Conservation (phyloP, 1,140 invertebrate species). For the Drosophila grimshawi region DNA sequence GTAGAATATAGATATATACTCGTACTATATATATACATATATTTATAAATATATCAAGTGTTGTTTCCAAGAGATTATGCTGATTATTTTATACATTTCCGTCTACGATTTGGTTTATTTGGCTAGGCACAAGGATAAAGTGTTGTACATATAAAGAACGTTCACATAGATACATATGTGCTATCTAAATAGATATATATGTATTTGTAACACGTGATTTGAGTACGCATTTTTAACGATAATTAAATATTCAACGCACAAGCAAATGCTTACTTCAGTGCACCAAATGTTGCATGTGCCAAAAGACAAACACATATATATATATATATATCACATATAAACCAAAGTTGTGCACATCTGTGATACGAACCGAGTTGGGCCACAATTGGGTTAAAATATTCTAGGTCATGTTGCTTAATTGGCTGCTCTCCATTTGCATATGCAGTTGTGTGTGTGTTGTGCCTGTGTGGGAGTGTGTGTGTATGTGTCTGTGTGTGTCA, state of each 20-base stretch:
- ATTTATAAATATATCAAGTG: neutral
- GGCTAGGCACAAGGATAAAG: constrained; percentile 10
- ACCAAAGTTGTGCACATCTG: constrained; percentile 7
- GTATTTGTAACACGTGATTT: constrained; percentile 59
- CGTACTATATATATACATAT: neutral
- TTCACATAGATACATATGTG: neutral
- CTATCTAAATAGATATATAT: constrained; percentile 10
- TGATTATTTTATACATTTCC: constrained; percentile 17
- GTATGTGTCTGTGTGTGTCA: constrained; percentile 25
- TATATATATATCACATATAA: constrained; percentile 4
- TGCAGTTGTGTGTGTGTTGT: constrained; percentile 9
- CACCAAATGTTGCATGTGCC: constrained; percentile 49
- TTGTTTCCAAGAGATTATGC: neutral
- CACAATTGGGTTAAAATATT: constrained; percentile 71
- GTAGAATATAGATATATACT: too few relatives aligned
- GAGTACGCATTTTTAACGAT: constrained; percentile 69
- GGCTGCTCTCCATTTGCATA: constrained; percentile 40
- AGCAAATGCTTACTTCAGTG: constrained; percentile 40
- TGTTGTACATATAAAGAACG: neutral
- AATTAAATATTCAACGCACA: constrained; percentile 70
- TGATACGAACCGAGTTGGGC: constrained; percentile 20
- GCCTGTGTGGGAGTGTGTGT: constrained; percentile 24
- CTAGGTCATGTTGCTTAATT: constrained; percentile 74
- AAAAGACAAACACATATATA: neutral
- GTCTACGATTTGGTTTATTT: constrained; percentile 14